Evolutionary conservation across 2,113 vertebrate species (phyloP), one percentile per base, ranked within the genome.

Genomic region (Triplophysa dalaica): DNA sequence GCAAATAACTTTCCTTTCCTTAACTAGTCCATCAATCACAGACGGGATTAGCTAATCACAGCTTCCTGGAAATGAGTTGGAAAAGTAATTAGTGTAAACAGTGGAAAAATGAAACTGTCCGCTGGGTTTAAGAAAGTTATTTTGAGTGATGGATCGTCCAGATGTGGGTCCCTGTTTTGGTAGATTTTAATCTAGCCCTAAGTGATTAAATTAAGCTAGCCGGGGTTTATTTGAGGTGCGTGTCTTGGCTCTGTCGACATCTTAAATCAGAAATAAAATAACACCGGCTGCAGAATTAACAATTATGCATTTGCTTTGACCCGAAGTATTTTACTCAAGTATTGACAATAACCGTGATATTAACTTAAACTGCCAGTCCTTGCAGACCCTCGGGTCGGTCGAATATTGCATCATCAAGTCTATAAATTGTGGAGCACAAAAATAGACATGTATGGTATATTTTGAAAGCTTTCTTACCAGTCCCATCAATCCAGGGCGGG

Each of bases 21-120:
- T 82, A 81, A 76, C 66, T 54, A 83, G 67, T 77, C 79, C 74
- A 81, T 86, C 82, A 86, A 82, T 86, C 84, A 83, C 63, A 61
- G 50, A 8, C 29, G 61, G 62, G 65, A 83, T 79, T 50, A 72
- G 58, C 75, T 76, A 79, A 85, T 83, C 79, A 81, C 41, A 75
- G 67, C 21, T 70, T 81, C 75, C 70, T 70, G 58, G 56, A 85
- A 70, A 75, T 64, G 58, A 60, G 33, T 77, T 75, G 43, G 83
- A 43, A 79, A 60, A 22, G 65, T 76, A 78, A 84, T 82, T 84
- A 84, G 77, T 70, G 41, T 68, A 61, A 82, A 75, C 83, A 79
- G 11, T 62, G 60, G 61, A 64, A 85, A 85, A 82, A 79, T 72
- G 45, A 86, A 83, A 78, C 70, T 66, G 70, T 82, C 79, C 61